These are phyloP conservation scores for Bambusicola thoracicus DNA, from an alignment of 2,113 vertebrate genomes.

Conservation along the genomic window DNA sequence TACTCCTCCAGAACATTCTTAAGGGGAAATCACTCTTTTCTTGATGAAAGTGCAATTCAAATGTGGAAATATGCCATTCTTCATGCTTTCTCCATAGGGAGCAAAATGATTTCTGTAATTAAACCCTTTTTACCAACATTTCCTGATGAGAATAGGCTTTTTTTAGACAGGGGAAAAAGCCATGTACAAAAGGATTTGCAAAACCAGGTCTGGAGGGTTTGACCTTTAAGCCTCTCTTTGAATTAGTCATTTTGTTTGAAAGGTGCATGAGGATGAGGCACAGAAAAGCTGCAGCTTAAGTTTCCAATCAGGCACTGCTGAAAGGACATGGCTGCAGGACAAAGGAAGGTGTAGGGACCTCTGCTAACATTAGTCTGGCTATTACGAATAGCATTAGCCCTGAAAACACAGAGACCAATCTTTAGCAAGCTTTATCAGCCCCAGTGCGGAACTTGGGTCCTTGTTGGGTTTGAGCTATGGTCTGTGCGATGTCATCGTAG, in stretches of 20 bases:
- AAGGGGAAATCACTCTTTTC: constrained; percentile 60
- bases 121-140: constrained; percentile 55
- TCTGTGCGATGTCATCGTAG: neutral
- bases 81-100: constrained; percentile 63
- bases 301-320: neutral
- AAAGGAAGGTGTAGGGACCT: neutral
- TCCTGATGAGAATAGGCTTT: constrained; percentile 16
- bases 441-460: neutral
- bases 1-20: constrained; percentile 60
- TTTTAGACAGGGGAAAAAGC: neutral
- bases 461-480: neutral
- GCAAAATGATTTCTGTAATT: constrained; percentile 62
- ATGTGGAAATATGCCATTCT: constrained; percentile 64
- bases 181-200: neutral
- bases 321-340: neutral
- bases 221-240: constrained; percentile 15
- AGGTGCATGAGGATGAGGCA: neutral
- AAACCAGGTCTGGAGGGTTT: neutral
- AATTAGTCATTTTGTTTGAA: constrained; percentile 5
- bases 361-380: neutral
- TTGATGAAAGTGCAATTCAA: constrained; percentile 70
- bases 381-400: neutral
- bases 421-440: neutral
- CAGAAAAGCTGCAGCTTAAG: neutral
- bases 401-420: neutral